A percentile compares a stretch with the other conserved stretches of the same genome.
Evolutionary conservation across 1,140 invertebrate species (phyloP).

Genomic region (Neodiprion virginianus): DNA sequence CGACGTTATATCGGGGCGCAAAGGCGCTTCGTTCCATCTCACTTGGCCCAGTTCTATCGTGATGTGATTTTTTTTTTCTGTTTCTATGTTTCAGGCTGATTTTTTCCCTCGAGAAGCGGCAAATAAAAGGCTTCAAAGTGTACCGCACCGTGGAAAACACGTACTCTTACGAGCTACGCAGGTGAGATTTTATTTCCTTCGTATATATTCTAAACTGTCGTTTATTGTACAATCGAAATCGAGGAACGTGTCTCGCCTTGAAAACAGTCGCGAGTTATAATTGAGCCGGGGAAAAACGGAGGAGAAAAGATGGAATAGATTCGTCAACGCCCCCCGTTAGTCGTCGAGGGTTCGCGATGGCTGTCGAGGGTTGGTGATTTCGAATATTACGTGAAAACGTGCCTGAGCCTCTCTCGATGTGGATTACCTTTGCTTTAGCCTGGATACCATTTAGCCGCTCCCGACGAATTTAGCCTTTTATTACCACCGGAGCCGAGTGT

Average conservation of each 20-base stretch:
- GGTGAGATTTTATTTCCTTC: slow-evolving; percentile 29
- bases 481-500: slow-evolving; percentile 7
- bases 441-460: slow-evolving; percentile 9
- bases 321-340: background rate
- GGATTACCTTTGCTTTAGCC: slow-evolving; percentile 10
- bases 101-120: slow-evolving; percentile 50
- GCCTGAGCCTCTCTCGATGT: background rate
- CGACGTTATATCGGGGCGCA: slow-evolving; percentile 29
- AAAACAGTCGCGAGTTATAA: too few species aligned
- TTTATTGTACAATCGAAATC: background rate
- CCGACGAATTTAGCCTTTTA: slow-evolving; percentile 11
- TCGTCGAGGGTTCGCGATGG: background rate
- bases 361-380: slow-evolving; percentile 8
- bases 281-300: background rate
- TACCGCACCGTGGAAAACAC: slow-evolving; percentile 62
- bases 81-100: slow-evolving; percentile 54
- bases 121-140: slow-evolving; percentile 63
- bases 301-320: background rate
- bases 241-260: too few species aligned
- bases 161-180: slow-evolving; percentile 62
- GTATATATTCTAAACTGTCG: background rate
- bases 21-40: slow-evolving; percentile 35
- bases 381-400: slow-evolving; percentile 11
- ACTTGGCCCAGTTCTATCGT: background rate
- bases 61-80: slow-evolving; percentile 23